A percentile compares a stretch with the other conserved stretches of the same genome.
Evolutionary conservation across 2,888 invertebrate genomes (phyloP).

Genomic region (Oeneis ivallda): DNA sequence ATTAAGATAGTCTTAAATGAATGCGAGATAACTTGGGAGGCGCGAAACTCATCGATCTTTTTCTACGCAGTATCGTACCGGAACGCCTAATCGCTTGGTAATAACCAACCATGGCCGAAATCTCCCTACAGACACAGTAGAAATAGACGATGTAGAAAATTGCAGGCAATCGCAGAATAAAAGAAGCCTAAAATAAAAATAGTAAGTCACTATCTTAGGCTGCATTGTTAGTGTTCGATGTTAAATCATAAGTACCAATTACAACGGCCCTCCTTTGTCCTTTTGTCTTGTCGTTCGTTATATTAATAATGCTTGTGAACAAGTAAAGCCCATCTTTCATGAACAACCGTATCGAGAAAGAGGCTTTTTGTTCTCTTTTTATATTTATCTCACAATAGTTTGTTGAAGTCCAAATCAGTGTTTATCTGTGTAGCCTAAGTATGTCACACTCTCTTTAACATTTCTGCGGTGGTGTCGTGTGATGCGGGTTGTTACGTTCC

Average conservation of each 20-base stretch:
- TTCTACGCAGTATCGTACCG: too few species aligned
- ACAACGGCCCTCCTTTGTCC: not conserved
- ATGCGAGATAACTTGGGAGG: too few species aligned
- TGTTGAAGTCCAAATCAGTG: too few species aligned
- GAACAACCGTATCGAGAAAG: not conserved
- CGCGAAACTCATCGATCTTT: too few species aligned
- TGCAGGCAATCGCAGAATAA: not conserved
- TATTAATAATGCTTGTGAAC: conserved; percentile 2
- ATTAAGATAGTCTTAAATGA: too few species aligned
- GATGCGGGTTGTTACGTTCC: too few species aligned
- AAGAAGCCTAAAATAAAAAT: not conserved
- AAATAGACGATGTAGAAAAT: not conserved
- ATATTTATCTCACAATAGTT: not conserved
- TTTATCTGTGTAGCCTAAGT: too few species aligned
- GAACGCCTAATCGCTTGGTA: too few species aligned
- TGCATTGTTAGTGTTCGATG: conserved; percentile 4
- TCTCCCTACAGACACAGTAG: too few species aligned
- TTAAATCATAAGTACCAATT: conserved; percentile 6
- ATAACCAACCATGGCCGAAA: too few species aligned
- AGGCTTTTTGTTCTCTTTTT: not conserved
- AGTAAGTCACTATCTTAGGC: conserved; percentile 1
- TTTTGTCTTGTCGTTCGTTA: conserved; percentile 10
- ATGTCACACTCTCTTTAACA: too few species aligned
- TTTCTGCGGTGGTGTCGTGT: too few species aligned
- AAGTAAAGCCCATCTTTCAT: not conserved